Base-by-base conservation (phyloP, 2,888 invertebrate species). In the Drosophila multiciliata region DNA sequence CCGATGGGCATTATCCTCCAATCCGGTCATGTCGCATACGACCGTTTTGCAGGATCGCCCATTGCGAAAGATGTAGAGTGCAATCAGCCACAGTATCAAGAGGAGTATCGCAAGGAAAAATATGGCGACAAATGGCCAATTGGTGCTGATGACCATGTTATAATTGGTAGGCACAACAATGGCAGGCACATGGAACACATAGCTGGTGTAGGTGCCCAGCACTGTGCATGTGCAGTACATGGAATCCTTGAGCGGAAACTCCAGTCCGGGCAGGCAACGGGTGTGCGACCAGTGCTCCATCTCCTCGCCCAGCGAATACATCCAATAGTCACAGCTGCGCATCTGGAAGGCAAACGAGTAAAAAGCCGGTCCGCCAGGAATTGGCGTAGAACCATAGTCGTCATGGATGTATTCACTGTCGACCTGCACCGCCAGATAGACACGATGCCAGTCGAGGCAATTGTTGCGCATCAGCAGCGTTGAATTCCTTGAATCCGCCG, bases 201-300 rank as follows among this genome's bases (percentile, higher is more conserved):
- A 89, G 42, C 74, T 78, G 32, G 87, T 89, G 20, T 80, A 87
- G 2, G 90, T 87, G 15, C 82, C 63, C n/a, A 86, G 23, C 3
- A 72, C 20, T 0, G 0, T 20, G 59, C 85, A 86, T 0, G 9
- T 45, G 36, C 85, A 86, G 7, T 35, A 32, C 7, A 89, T 45
- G 6, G 35, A 23, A 0, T 70, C 70, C 7, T 7, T 23, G 1
- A 7, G 35, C 0, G 73, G 48, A 11, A 20, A 58, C 0, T 60
- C 49, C 53, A 78, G 26, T 1, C n/a, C 29, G 9, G 85, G 89
- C 3, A 32, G 0, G 23, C 85, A 86, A 2, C 38, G 4, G 0
- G 1, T 0, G 2, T 66, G 58, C 0, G 32, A 29, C 85, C 85
- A 86, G 3, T 17, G 3, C 12, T 53, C 63, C 0, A 20, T 0